These are phyloP conservation scores for Phanerotoma sp. DNA, from an alignment of 2,888 invertebrate species.

Conservation along the genomic window DNA sequence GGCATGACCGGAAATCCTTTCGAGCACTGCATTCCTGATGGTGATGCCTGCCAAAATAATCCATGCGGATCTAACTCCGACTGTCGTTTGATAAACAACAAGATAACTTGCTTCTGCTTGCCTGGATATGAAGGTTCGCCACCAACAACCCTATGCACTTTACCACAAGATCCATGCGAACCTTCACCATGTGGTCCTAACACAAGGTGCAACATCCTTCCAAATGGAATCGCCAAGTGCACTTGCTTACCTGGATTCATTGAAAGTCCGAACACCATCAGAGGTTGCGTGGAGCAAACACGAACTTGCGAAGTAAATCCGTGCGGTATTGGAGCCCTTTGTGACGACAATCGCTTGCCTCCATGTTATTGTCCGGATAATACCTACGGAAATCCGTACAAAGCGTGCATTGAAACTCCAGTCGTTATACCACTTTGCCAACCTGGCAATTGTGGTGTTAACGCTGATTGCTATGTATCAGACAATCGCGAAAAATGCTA, in stretches of 20 bases:
- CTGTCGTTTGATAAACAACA: slow-evolving; percentile 73
- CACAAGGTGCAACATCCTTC: slow-evolving; percentile 76
- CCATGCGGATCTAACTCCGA: slow-evolving; percentile 84
- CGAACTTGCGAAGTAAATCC: slow-evolving; percentile 83
- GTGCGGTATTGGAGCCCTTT: slow-evolving; percentile 76
- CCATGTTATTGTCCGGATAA: slow-evolving; percentile 86
- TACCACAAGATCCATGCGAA: slow-evolving; percentile 78
- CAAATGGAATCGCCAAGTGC: slow-evolving; percentile 83
- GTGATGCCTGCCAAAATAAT: slow-evolving; percentile 79
- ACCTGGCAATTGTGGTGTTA: slow-evolving; percentile 80
- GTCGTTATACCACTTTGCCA: slow-evolving; percentile 69
- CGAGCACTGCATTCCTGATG: slow-evolving; percentile 82
- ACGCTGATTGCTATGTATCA: slow-evolving; percentile 82
- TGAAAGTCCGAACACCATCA: slow-evolving; percentile 84
- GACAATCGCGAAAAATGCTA: slow-evolving; percentile 83
- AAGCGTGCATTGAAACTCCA: slow-evolving; percentile 65
- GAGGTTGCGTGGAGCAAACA: slow-evolving; percentile 77
- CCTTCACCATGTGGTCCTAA: slow-evolving; percentile 88
- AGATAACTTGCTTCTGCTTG: slow-evolving; percentile 83
- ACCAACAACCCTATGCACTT: slow-evolving; percentile 68
- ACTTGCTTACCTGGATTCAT: slow-evolving; percentile 81
- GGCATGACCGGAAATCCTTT: slow-evolving; percentile 90
- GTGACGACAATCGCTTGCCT: slow-evolving; percentile 76
- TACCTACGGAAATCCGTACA: slow-evolving; percentile 80
- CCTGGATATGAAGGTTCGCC: slow-evolving; percentile 87